These are phyloP conservation scores for Plebejus melissa DNA, from an alignment of 2,888 invertebrate species.

Conservation along the genomic window DNA sequence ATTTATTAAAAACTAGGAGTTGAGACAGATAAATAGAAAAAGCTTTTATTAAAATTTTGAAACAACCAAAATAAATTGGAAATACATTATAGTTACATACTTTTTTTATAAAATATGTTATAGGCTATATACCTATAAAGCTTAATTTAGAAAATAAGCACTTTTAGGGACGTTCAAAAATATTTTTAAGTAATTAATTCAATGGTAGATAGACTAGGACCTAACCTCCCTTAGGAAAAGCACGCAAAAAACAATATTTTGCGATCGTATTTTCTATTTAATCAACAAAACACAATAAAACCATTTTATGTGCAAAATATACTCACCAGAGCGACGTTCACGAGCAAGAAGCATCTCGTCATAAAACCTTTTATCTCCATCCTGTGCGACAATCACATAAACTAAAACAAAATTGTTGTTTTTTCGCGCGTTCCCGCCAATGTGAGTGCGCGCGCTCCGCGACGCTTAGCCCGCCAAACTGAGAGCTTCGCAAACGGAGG, in stretches of 20 bases:
- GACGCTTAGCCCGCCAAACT: conserved; percentile 74
- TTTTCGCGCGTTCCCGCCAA: conserved; percentile 64
- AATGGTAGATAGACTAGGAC: background rate
- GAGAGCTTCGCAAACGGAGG: conserved; percentile 75
- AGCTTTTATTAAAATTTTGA: too few relatives aligned
- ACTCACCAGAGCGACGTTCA: conserved; percentile 62
- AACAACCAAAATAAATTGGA: background rate
- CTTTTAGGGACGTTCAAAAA: background rate
- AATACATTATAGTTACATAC: background rate
- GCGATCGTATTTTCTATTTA: background rate
- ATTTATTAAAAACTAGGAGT: background rate
- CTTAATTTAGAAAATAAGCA: background rate
- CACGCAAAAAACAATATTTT: background rate
- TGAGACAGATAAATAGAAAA: background rate
- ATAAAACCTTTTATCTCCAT: conserved; percentile 45
- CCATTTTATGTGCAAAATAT: conserved; percentile 1
- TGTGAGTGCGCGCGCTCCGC: conserved; percentile 55
- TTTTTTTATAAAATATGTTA: too few relatives aligned
- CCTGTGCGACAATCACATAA: conserved; percentile 61
- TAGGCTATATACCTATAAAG: too few relatives aligned
- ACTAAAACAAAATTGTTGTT: conserved; percentile 45
- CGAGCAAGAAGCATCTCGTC: conserved; percentile 56
- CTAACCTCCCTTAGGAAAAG: background rate
- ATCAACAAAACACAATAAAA: background rate
- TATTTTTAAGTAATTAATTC: background rate